Evolutionary conservation across 2,113 vertebrate genomes (phyloP), one percentile per base, ranked within the genome.

Genomic region (Gnathonemus echidnorhynchus): DNA sequence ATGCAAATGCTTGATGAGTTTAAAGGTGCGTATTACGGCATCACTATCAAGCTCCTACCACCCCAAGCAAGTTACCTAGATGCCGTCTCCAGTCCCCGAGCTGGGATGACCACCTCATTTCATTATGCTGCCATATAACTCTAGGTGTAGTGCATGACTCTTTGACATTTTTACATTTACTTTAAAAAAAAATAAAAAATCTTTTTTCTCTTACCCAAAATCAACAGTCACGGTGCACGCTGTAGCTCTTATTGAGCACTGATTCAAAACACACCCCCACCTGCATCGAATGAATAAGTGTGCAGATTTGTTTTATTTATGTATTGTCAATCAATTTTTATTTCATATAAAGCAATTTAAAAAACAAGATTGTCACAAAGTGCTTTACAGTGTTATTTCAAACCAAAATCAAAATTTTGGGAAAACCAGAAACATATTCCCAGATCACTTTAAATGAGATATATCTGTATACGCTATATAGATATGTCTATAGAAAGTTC

Each of bases 1-100:
- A 97, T 97, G 96, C 96, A 97, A 89, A 92, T 93, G 92, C 96
- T 94, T 93, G 93, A 95, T 97, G 97, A 97, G 95, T 94, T 96
- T 91, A 95, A 97, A 98, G 97, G 97, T 97, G 97, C 96, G 97
- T 98, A 95, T 96, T 95, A 96, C 94, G 91, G 95, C 96, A 90
- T 94, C 95, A 88, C 93, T 94, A 94, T 94, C 95, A 94, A 92
- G 94, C 94, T 93, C 52, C 93, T 91, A 50, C 91, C 91, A 84
- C 70, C 39, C 66, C 88, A 31, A 48, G n/a, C n/a, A 46, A 74
- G 58, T 70, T 48, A 31, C 31, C 42, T 27, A 39, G 49, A 42
- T 53, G 49, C 10, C 35, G 7, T 80, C 66, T 45, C 50, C 21
- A 56, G 88, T 70, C 62, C 10, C n/a, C 10, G 10, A 70, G n/a